Percentiles rank a stretch among this genome's conserved stretches.
These are phyloP conservation scores for Anolis apletophallus DNA, from an alignment of 2,797 vertebrate species.

Conservation along the genomic window DNA sequence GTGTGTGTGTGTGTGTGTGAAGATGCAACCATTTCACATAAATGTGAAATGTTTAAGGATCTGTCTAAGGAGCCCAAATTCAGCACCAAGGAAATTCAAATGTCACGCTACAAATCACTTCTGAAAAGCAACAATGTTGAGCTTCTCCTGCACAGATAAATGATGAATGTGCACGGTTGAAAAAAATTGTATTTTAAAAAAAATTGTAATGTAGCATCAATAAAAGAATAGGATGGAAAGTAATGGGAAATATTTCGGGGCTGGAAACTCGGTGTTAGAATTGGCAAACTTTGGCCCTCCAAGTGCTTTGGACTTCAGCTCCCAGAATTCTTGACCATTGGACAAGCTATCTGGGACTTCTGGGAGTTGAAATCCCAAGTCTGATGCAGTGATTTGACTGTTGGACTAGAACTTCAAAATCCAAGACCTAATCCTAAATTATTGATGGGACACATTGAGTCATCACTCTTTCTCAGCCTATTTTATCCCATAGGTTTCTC, in stretches of 20 bases:
- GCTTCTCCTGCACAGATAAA: neutral
- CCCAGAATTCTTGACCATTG: no score
- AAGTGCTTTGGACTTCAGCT: no score
- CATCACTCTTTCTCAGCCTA: neutral
- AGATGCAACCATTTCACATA: neutral
- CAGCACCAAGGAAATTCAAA: neutral
- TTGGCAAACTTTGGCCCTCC: no score
- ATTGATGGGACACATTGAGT: neutral
- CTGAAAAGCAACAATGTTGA: neutral
- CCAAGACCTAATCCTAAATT: neutral
- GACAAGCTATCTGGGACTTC: no score
- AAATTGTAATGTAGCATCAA: no score
- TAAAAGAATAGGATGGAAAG: neutral
- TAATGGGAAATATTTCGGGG: neutral
- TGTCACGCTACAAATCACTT: neutral
- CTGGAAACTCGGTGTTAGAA: neutral
- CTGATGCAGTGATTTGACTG: neutral
- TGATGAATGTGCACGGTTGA: neutral
- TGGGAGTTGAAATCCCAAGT: no score
- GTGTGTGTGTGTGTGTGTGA: neutral
- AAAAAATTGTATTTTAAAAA: neutral
- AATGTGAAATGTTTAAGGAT: neutral
- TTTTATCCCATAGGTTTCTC: neutral
- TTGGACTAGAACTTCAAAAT: neutral
- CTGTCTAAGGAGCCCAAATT: no score